These are phyloP conservation scores for Pseudochirops cupreus DNA, from an alignment of 2,797 vertebrate genomes.

Conservation along the genomic window DNA sequence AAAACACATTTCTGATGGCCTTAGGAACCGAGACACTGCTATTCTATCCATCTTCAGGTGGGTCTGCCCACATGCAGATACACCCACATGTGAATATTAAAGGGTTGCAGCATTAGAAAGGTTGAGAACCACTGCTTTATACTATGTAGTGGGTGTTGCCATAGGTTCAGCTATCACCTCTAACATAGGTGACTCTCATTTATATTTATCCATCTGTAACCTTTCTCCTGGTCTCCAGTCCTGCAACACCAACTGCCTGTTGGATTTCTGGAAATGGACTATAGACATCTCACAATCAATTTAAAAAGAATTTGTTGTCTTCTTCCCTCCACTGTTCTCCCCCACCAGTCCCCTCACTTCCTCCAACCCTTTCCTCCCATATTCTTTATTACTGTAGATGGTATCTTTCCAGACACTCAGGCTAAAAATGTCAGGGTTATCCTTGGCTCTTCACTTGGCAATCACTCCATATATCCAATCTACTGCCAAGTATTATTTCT, in stretches of 20 bases:
- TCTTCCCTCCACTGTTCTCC: not conserved
- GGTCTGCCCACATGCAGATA: too few species aligned
- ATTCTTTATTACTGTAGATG: not conserved
- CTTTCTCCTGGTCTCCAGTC: not conserved
- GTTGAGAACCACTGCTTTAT: not conserved
- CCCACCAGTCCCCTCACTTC: too few species aligned
- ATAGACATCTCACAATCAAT: not conserved
- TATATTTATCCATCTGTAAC: not conserved
- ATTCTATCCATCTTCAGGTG: too few species aligned
- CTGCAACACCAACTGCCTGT: not conserved
- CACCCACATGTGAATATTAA: too few species aligned
- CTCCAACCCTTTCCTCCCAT: not conserved
- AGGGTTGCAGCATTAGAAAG: too few species aligned
- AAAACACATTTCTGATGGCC: too few species aligned
- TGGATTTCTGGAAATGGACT: not conserved
- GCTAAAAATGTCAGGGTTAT: not conserved
- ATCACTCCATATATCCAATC: not conserved
- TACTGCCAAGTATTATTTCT: not conserved
- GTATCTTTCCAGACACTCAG: not conserved
- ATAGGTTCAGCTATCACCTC: not conserved
- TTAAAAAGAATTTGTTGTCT: not conserved
- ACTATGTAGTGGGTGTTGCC: not conserved
- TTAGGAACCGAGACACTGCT: too few species aligned
- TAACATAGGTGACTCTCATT: not conserved
- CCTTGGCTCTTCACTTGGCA: not conserved